Conservation (phyloP, 2,888 invertebrate genomes). For the Diogma glabrata region DNA sequence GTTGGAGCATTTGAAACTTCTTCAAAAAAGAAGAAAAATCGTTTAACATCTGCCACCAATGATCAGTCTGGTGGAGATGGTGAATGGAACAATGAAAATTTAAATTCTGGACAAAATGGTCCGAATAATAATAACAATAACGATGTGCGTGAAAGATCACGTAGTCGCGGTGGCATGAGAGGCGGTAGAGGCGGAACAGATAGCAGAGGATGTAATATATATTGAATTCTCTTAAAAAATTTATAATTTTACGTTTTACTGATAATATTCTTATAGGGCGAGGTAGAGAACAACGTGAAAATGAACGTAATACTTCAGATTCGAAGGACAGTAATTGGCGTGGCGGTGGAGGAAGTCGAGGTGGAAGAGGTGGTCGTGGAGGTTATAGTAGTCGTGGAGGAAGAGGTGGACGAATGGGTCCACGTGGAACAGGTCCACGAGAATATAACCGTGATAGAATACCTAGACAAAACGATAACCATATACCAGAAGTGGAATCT, state of each 20-base stretch:
- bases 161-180: slow-evolving; percentile 34
- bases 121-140: slow-evolving; percentile 22
- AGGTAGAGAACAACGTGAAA: slow-evolving; percentile 51
- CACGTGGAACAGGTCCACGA: slow-evolving; percentile 21
- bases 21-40: slow-evolving; percentile 79
- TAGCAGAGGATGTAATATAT: slow-evolving; percentile 42
- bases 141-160: slow-evolving; percentile 34
- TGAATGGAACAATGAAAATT: slow-evolving; percentile 33
- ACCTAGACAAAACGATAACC: slow-evolving; percentile 27
- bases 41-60: slow-evolving; percentile 47
- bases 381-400: slow-evolving; percentile 40
- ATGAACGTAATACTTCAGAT: slow-evolving; percentile 42
- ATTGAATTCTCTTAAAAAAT: slow-evolving; percentile 18
- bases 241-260: slow-evolving; percentile 22
- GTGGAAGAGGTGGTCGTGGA: slow-evolving; percentile 37
- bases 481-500: slow-evolving; percentile 40
- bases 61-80: slow-evolving; percentile 40
- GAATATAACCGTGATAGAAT: slow-evolving; percentile 24
- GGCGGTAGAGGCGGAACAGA: slow-evolving; percentile 37
- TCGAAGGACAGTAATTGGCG: slow-evolving; percentile 31
- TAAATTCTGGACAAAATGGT: slow-evolving; percentile 14
- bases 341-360: slow-evolving; percentile 33
- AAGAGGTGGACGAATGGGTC: slow-evolving; percentile 35
- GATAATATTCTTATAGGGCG: slow-evolving; percentile 34
- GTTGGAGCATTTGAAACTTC: slow-evolving; percentile 72